A percentile compares a stretch with the other conserved stretches of the same genome.
Evolutionary conservation across 1,140 invertebrate species (phyloP).

Genomic region (Drosophila bocki): DNA sequence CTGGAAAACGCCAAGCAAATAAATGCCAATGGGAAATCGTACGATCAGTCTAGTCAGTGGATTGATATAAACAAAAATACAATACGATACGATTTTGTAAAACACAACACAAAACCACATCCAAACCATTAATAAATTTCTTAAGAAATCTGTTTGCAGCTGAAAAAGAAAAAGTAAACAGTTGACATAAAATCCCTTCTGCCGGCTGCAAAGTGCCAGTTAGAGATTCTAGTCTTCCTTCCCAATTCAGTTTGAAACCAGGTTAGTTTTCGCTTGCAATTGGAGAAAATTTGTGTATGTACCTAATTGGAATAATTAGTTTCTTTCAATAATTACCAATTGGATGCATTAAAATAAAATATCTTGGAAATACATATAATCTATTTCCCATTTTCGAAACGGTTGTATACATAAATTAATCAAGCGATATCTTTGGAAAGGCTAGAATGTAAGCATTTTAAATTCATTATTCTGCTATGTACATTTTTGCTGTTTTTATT

Average conservation of each 20-base stretch:
- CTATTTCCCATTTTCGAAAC: neutral
- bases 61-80: constrained; percentile 4
- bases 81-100: neutral
- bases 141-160: neutral
- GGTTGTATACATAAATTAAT: too few species aligned
- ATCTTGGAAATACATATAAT: neutral
- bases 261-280: neutral
- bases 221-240: neutral
- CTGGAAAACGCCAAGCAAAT: constrained; percentile 4
- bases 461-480: too few species aligned
- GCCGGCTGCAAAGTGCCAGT: neutral
- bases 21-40: constrained; percentile 15
- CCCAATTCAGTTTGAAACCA: neutral
- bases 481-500: too few species aligned
- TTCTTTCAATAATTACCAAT: neutral
- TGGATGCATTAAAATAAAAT: too few species aligned
- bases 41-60: constrained; percentile 7
- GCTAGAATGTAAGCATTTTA: too few species aligned
- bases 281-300: neutral
- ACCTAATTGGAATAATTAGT: neutral
- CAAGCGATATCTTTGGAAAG: too few species aligned
- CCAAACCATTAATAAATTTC: neutral
- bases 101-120: neutral
- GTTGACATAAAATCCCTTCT: neutral
- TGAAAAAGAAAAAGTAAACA: neutral